Percentiles rank a stretch among this genome's conserved stretches.
These are phyloP conservation scores for Trypoxylon attenuatum DNA, from an alignment of 2,888 invertebrate species.

Conservation along the genomic window DNA sequence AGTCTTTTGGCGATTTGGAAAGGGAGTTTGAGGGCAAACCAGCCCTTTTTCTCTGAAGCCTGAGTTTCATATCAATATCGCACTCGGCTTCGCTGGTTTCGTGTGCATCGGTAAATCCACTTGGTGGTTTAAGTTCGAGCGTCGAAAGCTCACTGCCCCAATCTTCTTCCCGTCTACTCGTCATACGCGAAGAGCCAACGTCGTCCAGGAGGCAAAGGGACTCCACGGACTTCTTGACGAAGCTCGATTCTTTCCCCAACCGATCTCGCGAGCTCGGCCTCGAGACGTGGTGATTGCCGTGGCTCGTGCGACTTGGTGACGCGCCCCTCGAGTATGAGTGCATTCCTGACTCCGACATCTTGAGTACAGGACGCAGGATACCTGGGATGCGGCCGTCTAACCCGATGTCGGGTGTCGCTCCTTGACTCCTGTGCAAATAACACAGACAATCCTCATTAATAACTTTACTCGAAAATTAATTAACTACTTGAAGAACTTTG, in stretches of 20 bases:
- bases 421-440: conserved; percentile 66
- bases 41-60: conserved; percentile 64
- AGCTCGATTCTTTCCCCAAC: conserved; percentile 52
- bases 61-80: conserved; percentile 71
- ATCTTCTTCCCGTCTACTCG: conserved; percentile 60
- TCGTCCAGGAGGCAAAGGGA: conserved; percentile 66
- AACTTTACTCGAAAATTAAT: not conserved
- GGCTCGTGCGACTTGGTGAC: conserved; percentile 68
- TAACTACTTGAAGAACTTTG: not conserved
- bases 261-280: conserved; percentile 61
- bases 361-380: conserved; percentile 62
- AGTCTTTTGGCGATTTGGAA: conserved; percentile 72
- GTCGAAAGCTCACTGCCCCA: conserved; percentile 71
- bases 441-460: not conserved
- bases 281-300: too few species aligned
- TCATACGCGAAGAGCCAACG: conserved; percentile 52
- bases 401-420: conserved; percentile 64
- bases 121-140: conserved; percentile 75
- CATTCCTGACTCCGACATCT: conserved; percentile 66
- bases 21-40: conserved; percentile 64
- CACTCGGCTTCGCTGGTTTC: conserved; percentile 73
- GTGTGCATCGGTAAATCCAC: conserved; percentile 72
- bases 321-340: conserved; percentile 66
- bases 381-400: conserved; percentile 63
- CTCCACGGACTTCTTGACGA: conserved; percentile 66